These are phyloP conservation scores for Diceros bicornis DNA, from an alignment of 2,797 vertebrate species.

Conservation along the genomic window DNA sequence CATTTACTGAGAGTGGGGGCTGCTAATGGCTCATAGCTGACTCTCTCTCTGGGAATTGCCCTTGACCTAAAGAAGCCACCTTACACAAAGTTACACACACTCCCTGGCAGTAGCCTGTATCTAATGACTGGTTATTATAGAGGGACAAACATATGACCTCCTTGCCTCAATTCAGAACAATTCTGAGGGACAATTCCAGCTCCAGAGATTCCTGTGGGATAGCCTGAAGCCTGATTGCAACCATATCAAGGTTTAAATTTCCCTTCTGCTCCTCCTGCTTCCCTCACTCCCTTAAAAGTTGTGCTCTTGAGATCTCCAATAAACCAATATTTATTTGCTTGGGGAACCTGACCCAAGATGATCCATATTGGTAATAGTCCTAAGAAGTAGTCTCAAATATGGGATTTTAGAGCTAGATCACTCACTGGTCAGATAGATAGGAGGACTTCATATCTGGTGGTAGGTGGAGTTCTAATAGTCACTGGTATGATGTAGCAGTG, in stretches of 20 bases:
- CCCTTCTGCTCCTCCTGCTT: not conserved
- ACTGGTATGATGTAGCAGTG: not conserved
- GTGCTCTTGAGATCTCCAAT: not conserved
- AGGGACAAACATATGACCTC: not conserved
- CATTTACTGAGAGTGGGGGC: not conserved
- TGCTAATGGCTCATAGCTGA: not conserved
- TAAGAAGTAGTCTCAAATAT: not conserved
- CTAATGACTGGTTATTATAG: not conserved
- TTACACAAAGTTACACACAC: not conserved
- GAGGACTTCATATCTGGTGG: not conserved
- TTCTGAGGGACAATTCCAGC: not conserved
- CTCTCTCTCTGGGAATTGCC: not conserved
- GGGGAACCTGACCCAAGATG: not conserved
- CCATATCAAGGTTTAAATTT: not conserved
- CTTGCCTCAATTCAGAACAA: not conserved
- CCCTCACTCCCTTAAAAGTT: not conserved
- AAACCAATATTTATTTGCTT: not conserved
- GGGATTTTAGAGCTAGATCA: not conserved
- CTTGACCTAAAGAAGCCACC: not conserved
- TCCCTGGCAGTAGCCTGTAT: not conserved
- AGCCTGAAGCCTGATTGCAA: not conserved
- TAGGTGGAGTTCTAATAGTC: not conserved
- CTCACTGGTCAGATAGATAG: not conserved
- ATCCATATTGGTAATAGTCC: not conserved
- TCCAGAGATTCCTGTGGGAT: not conserved